Percentiles rank a stretch among this genome's conserved stretches.
These are phyloP conservation scores for Sylvilagus floridanus DNA, from an alignment of 2,797 vertebrate species.

Conservation along the genomic window DNA sequence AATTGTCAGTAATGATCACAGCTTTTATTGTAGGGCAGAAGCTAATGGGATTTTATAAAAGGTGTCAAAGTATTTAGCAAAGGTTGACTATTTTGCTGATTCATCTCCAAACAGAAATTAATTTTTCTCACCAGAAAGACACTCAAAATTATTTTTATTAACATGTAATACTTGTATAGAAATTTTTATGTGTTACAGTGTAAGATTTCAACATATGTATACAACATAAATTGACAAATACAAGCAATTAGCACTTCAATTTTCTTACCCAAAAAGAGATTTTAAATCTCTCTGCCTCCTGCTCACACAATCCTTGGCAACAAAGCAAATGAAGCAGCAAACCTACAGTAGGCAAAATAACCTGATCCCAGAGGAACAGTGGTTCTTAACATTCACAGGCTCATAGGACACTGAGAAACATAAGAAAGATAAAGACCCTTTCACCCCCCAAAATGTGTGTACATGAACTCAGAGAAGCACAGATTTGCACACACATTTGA, in stretches of 20 bases:
- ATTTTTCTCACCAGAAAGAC: conserved; percentile 3
- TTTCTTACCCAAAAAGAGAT: too few relatives aligned
- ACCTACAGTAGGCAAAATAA: conserved; percentile 21
- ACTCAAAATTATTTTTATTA: neutral
- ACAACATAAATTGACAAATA: too few relatives aligned
- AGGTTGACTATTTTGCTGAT: conserved; percentile 44
- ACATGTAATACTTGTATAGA: too few relatives aligned
- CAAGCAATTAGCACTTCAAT: too few relatives aligned
- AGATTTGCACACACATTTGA: conserved; percentile 13
- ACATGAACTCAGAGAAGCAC: neutral
- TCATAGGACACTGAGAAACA: neutral
- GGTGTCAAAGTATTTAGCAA: neutral
- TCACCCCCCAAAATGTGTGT: neutral
- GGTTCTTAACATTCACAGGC: neutral
- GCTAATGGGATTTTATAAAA: conserved; percentile 14
- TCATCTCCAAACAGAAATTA: conserved; percentile 4
- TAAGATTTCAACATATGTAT: too few relatives aligned
- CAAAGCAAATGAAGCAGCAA: neutral
- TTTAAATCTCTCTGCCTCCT: too few relatives aligned
- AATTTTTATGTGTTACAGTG: too few relatives aligned
- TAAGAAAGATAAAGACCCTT: neutral
- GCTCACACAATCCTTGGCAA: too few relatives aligned
- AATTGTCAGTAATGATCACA: neutral
- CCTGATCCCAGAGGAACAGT: neutral
- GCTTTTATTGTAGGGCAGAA: neutral